Evolutionary conservation across 2,797 vertebrate species (phyloP).

Genomic region (Anniella stebbinsi): DNA sequence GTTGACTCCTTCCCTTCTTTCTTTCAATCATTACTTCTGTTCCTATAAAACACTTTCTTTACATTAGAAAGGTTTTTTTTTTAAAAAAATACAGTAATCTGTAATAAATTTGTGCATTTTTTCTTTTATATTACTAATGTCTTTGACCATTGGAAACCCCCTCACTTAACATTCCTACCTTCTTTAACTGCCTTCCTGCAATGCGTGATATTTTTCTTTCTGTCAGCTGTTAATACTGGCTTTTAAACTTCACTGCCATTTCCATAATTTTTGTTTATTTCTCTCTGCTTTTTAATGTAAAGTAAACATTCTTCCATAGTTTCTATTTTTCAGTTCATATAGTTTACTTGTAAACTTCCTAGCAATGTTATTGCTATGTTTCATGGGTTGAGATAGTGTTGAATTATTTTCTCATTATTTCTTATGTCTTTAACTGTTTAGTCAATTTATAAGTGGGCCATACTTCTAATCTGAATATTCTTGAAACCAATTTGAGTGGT

Average conservation of each 20-base stretch:
- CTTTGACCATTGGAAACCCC: neutral
- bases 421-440: conserved; percentile 34
- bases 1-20: neutral
- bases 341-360: conserved; percentile 9
- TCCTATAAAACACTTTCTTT: neutral
- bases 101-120: neutral
- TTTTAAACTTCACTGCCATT: neutral
- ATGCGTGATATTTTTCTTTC: neutral
- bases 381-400: conserved; percentile 28
- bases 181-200: neutral
- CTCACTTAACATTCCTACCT: neutral
- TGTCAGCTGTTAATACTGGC: neutral
- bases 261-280: neutral
- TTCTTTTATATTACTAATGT: neutral
- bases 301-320: neutral
- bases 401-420: conserved; percentile 42
- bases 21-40: neutral
- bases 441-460: conserved; percentile 36
- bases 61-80: neutral
- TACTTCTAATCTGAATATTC: conserved; percentile 13
- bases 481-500: conserved; percentile 23
- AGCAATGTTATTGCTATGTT: neutral
- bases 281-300: neutral
- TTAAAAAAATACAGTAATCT: neutral
- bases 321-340: conserved; percentile 17